phyloP scores from a whole-genome alignment of 2,113 vertebrate species.

The Abramis brama region DNA sequence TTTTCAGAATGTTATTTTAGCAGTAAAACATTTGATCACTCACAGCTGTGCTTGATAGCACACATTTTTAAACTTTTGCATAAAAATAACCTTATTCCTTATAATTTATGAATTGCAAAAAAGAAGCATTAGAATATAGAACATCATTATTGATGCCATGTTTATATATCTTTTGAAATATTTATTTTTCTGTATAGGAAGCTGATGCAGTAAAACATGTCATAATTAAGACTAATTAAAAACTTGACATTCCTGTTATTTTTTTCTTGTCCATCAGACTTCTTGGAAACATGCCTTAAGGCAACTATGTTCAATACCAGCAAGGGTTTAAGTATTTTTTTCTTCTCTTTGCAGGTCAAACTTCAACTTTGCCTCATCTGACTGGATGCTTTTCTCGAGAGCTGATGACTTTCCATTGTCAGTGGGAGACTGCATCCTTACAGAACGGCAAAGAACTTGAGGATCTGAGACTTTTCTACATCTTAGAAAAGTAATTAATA shows the following conservation, averaged over 20 bases:
- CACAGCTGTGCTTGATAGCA: background rate
- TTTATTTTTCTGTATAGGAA: background rate
- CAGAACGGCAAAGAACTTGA: slow-evolving; percentile 73
- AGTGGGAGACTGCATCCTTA: slow-evolving; percentile 81
- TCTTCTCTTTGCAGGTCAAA: slow-evolving; percentile 18
- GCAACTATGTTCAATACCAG: background rate
- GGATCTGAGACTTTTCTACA: slow-evolving; percentile 83
- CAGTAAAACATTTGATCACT: background rate
- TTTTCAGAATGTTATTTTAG: slow-evolving; percentile 1
- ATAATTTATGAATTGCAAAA: background rate
- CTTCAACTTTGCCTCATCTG: slow-evolving; percentile 69
- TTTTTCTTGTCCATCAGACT: slow-evolving; percentile 2
- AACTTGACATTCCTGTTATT: background rate
- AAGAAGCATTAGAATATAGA: background rate
- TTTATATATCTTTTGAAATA: background rate
- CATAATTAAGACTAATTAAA: background rate
- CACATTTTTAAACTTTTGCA: background rate
- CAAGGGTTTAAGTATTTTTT: background rate
- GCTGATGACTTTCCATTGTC: slow-evolving; percentile 89
- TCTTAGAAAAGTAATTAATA: slow-evolving; percentile 70
- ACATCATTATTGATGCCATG: background rate
- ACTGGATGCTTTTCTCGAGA: slow-evolving; percentile 87
- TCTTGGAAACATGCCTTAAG: background rate
- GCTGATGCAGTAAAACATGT: background rate
- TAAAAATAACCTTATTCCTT: background rate